A percentile compares a stretch with the other conserved stretches of the same genome.
Evolutionary conservation across 2,113 vertebrate species (phyloP).

Genomic region (Pseudolaguvia tuberculata): DNA sequence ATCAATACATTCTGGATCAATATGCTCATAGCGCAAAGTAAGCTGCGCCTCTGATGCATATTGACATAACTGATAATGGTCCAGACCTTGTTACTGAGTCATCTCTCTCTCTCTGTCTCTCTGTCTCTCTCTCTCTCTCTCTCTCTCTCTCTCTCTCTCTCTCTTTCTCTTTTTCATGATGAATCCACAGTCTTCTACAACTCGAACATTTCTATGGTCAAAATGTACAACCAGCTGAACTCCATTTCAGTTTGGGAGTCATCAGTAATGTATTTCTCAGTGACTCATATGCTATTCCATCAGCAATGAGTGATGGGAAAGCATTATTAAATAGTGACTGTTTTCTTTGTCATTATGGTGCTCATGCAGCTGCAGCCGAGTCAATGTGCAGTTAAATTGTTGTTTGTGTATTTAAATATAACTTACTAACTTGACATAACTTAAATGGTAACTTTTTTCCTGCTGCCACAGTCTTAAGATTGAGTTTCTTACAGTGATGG

Average conservation of each 20-base stretch:
- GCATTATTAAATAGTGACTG: not conserved
- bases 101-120: conserved; percentile 10
- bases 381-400: not conserved
- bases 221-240: not conserved
- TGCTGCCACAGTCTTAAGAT: no score
- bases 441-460: no score
- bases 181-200: not conserved
- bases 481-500: no score
- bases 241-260: conserved; percentile 2
- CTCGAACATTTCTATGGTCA: not conserved
- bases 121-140: conserved; percentile 1
- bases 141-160: not conserved
- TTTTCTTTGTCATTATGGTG: conserved; percentile 1
- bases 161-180: conserved; percentile 19
- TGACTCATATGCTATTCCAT: conserved; percentile 16
- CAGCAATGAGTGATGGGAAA: not conserved
- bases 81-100: conserved; percentile 25
- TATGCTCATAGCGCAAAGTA: conserved; percentile 16
- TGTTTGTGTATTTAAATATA: not conserved
- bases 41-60: conserved; percentile 18
- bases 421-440: no score
- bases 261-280: conserved; percentile 10
- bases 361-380: conserved; percentile 7
- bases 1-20: conserved; percentile 27
- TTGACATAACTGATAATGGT: conserved; percentile 10